A percentile compares a stretch with the other conserved stretches of the same genome.
phyloP scores from a whole-genome alignment of 2,888 invertebrate genomes.

The Selenia dentaria region DNA sequence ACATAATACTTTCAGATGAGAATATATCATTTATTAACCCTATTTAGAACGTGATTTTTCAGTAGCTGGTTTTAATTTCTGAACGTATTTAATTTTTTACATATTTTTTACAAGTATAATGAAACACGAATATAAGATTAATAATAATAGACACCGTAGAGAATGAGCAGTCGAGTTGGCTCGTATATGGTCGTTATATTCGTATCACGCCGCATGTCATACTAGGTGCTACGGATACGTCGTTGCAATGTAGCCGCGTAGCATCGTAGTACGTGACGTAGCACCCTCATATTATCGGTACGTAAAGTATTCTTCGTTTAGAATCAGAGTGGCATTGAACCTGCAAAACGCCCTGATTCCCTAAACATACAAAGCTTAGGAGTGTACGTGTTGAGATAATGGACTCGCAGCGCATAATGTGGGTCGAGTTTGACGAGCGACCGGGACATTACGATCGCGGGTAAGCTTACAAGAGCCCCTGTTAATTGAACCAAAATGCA shows the following conservation, averaged over 20 bases:
- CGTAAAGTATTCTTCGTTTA: conserved; percentile 1
- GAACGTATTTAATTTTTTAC: no score
- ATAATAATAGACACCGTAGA: no score
- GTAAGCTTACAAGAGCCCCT: conserved; percentile 37
- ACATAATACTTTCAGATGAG: no score
- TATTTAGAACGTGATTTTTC: no score
- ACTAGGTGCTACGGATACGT: conserved; percentile 10
- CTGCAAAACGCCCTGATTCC: conserved; percentile 14
- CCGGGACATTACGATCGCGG: conserved; percentile 37
- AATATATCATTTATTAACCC: no score
- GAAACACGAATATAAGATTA: no score
- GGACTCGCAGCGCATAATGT: conserved; percentile 32
- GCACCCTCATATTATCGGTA: conserved; percentile 1
- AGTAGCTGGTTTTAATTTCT: no score
- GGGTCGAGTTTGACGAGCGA: conserved; percentile 37
- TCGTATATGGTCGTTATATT: not conserved
- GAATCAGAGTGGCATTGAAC: conserved; percentile 11
- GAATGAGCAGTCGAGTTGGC: no score
- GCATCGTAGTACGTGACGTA: conserved; percentile 15
- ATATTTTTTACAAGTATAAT: no score
- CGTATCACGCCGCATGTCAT: not conserved
- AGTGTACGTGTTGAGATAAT: conserved; percentile 34
- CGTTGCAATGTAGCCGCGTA: conserved; percentile 1
- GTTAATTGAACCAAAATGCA: conserved; percentile 48
- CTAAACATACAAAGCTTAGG: conserved; percentile 27